Base-by-base conservation (phyloP, 2,797 vertebrate species). In the Onychomys leucogaster region DNA sequence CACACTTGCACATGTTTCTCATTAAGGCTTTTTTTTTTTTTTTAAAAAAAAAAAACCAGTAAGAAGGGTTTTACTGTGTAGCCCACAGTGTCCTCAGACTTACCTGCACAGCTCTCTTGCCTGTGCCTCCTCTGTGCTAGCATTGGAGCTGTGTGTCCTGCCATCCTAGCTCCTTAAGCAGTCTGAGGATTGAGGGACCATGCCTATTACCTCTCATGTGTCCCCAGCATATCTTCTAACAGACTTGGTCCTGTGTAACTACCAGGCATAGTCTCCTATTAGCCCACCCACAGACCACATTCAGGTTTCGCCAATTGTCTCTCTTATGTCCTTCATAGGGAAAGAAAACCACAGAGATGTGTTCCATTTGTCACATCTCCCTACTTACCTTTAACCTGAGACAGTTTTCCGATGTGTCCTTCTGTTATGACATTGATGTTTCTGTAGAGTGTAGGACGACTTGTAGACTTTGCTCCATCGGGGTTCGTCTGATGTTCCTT, bases 401-500 rank as follows among this genome's bases (percentile, higher is more conserved):
- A 65, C 17, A 29, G 61, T n/a, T 12, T 63, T 92, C 61, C 37
- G 0, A 2, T 41, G 75, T 13, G 25, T 91, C 41, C 63, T 69
- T 73, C 63, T 37, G 13, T 12, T 55, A 3, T 2, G 46, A 25
- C 23, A 5, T 34, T n/a, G 57, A 32, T 34, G 0, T 89, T 67
- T 89, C 57, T 59, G 61, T 75, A 63, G 37, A 46, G 19, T 2
- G 0, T 9, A 29, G 94, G 82, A 21, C 27, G 29, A 83, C 67
- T 41, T 43, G 37, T 69, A 57, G 94, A 52, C 69, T 76, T 76
- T 59, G 67, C 57, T 92, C 37, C 0, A 0, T 73, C 34, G 81
- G 92, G 82, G 27, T 89, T 71, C 67, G 49, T 63, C 29, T 81
- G 63, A n/a, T 94, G 91, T 75, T 85, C 71, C 77, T 63, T 87